Evolutionary conservation across 1,140 invertebrate species (phyloP).

Genomic region (Argopecten irradians): DNA sequence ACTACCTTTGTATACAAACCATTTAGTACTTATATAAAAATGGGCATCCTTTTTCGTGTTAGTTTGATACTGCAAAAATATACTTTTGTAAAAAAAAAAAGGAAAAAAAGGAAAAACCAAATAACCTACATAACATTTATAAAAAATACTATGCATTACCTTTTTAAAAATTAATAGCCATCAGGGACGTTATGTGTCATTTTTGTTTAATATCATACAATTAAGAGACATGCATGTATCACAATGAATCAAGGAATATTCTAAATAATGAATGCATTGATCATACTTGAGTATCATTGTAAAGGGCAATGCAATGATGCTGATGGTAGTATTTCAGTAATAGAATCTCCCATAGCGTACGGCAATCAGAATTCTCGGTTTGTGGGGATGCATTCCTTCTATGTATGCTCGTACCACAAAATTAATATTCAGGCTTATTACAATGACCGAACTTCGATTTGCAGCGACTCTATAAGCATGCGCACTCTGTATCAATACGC

Average conservation of each 20-base stretch:
- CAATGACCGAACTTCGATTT: neutral
- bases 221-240: neutral
- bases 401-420: neutral
- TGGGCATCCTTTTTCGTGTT: no score
- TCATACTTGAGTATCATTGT: neutral
- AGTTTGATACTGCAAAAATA: no score
- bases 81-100: no score
- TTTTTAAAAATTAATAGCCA: no score
- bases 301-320: neutral
- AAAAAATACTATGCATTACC: no score
- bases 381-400: neutral
- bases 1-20: no score
- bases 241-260: neutral
- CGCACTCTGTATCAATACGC: neutral
- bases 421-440: neutral
- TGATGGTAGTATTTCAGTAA: neutral
- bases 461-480: neutral
- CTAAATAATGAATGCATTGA: neutral
- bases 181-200: neutral
- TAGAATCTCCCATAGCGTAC: neutral
- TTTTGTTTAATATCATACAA: neutral
- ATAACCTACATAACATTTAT: no score
- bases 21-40: no score
- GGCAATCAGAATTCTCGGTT: neutral
- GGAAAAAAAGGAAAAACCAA: no score